Conservation (phyloP, 2,888 invertebrate species). For the Napeogenes inachia region DNA sequence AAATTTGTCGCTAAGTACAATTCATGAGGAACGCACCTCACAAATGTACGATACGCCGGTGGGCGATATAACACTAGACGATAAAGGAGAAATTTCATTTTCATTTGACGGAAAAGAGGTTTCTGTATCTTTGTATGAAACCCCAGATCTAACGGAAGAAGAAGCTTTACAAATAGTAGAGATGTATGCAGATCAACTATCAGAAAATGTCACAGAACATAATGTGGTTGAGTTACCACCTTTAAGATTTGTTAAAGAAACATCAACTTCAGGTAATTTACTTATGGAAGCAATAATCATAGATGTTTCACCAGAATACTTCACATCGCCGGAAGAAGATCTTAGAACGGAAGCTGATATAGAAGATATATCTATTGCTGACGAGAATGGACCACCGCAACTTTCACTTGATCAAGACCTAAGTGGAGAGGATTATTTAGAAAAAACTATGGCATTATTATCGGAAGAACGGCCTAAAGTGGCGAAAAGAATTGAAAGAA, state of each 20-base stretch:
- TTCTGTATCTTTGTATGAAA: conserved; percentile 93
- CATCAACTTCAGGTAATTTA: conserved; percentile 90
- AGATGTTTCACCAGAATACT: conserved; percentile 91
- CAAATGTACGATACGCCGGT: conserved; percentile 90
- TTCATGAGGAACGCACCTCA: conserved; percentile 93
- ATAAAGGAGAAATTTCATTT: conserved; percentile 91
- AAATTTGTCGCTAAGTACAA: conserved; percentile 91
- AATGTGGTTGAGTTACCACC: conserved; percentile 92
- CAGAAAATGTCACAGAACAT: conserved; percentile 90
- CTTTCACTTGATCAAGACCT: conserved; percentile 73
- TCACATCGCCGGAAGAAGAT: conserved; percentile 87
- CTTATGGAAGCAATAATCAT: conserved; percentile 95
- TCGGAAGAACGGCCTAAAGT: conserved; percentile 75
- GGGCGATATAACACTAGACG: conserved; percentile 87
- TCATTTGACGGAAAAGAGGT: conserved; percentile 95
- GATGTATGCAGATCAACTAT: conserved; percentile 95
- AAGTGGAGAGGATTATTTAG: conserved; percentile 75
- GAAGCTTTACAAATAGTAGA: conserved; percentile 94
- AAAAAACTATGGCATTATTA: conserved; percentile 62
- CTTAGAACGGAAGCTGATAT: conserved; percentile 90
- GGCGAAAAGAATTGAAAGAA: conserved; percentile 79
- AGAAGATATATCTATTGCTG: conserved; percentile 89
- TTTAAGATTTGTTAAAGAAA: conserved; percentile 91
- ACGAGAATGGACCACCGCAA: conserved; percentile 78
- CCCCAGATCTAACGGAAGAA: conserved; percentile 93